Base-by-base conservation (phyloP, 2,113 vertebrate genomes). In the Myotis davidii region DNA sequence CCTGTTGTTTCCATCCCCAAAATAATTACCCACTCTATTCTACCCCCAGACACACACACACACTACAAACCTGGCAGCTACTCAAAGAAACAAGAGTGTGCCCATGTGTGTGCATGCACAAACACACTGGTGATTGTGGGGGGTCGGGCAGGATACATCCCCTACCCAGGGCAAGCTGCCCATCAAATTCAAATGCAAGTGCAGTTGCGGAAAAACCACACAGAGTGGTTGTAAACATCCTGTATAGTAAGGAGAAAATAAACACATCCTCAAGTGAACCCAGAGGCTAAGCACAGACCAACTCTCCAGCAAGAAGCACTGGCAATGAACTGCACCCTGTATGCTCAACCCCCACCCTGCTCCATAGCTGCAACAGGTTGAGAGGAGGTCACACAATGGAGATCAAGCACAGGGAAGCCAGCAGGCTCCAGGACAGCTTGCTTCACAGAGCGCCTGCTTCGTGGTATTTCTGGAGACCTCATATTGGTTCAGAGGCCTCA, bases 21-120 rank as follows among this genome's bases (percentile, higher is more conserved):
- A 98, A 98, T 97, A 98, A 98, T 96, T 94, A 97, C 95, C 94
- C 1, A 2, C 54, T 97, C 95, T 94, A 92, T 96, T 97, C 92
- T 96, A 92, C 48, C 4, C 17, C 17, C 91, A 97, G 92, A 95
- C 87, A 92, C 83, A 88, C 1, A 88, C 1, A 92, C 79, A 88
- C 1, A 17, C 84, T 85, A 79, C 37, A 97, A 92, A 93, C 77
- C 87, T 97, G 95, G 90, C 76, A 98, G 96, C 96, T 23, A 87
- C 0, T 6, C 91, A 96, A 97, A 97, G 97, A 89, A 79, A 76
- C 88, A 7, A 18, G 73, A 74, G 54, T 13, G 50, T 42, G 48
- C 23, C 48, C 1, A 3, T 11, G 42, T 42, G 32, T 39, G 69
- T 50, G 54, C 17, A 10, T 50, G 54, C 21, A 9, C 1, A 9